phyloP scores from a whole-genome alignment of 2,113 vertebrate genomes.

The Mola mola region DNA sequence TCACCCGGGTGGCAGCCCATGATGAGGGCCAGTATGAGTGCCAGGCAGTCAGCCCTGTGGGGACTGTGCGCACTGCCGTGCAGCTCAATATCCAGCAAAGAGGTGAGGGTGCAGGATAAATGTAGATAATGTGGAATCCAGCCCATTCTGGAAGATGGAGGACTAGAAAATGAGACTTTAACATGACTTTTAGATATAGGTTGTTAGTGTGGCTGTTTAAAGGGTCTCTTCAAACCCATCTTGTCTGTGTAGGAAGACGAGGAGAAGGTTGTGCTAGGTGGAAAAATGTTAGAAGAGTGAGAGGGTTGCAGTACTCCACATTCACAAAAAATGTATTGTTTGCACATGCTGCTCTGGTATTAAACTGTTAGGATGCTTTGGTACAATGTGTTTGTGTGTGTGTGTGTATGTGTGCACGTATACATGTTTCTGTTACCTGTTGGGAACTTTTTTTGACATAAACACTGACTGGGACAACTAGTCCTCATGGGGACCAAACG shows the following conservation, averaged over 20 bases:
- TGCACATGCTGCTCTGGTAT: conserved; percentile 33
- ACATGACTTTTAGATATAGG: neutral
- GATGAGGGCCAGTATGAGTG: conserved; percentile 98
- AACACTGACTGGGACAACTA: too few species aligned
- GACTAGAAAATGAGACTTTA: conserved; percentile 1
- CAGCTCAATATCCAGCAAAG: conserved; percentile 90
- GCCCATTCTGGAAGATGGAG: too few species aligned
- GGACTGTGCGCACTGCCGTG: conserved; percentile 84
- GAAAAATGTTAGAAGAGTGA: conserved; percentile 35
- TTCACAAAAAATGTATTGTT: conserved; percentile 59
- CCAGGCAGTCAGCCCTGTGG: conserved; percentile 94
- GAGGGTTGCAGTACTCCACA: conserved; percentile 13
- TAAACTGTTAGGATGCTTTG: conserved; percentile 36
- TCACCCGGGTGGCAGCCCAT: conserved; percentile 89
- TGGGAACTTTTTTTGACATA: too few species aligned
- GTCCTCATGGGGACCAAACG: too few species aligned
- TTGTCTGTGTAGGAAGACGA: conserved; percentile 14
- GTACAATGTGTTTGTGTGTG: conserved; percentile 27
- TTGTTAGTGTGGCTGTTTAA: conserved; percentile 9
- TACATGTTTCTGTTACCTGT: neutral
- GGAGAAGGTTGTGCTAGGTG: conserved; percentile 17
- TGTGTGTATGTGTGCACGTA: neutral
- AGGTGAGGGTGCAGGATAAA: conserved; percentile 78
- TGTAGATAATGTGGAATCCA: too few species aligned
- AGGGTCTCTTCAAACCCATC: conserved; percentile 25